Conservation (phyloP, 2,888 invertebrate genomes). For the Torymus texanus region DNA sequence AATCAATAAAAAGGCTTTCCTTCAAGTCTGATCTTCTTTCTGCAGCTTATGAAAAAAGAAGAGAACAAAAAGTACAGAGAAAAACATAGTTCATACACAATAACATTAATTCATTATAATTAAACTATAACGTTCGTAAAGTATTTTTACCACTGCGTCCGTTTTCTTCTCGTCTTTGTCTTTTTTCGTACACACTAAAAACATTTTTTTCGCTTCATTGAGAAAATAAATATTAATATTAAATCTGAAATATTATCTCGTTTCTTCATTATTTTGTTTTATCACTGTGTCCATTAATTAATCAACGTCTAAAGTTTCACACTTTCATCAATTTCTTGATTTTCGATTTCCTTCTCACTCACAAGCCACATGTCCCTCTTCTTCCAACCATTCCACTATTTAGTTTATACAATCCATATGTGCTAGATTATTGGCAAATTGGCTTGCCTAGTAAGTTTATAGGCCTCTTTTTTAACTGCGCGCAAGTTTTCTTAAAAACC, state of each 20-base stretch:
- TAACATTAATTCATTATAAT: slow-evolving; percentile 70
- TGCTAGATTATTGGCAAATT: slow-evolving; percentile 70
- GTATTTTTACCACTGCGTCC: slow-evolving; percentile 65
- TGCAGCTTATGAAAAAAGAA: slow-evolving; percentile 64
- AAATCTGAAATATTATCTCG: slow-evolving; percentile 72
- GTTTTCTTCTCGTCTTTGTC: slow-evolving; percentile 49
- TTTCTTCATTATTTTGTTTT: slow-evolving; percentile 61
- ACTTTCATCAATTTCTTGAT: slow-evolving; percentile 44
- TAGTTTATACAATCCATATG: slow-evolving; percentile 61
- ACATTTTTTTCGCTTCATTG: slow-evolving; percentile 70
- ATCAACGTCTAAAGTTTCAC: slow-evolving; percentile 40
- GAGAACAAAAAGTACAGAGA: slow-evolving; percentile 55
- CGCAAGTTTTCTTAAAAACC: slow-evolving; percentile 30
- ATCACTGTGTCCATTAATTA: slow-evolving; percentile 51
- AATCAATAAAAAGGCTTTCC: slow-evolving; percentile 67
- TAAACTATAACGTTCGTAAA: slow-evolving; percentile 73
- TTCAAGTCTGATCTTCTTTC: slow-evolving; percentile 62
- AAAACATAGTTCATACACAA: slow-evolving; percentile 64
- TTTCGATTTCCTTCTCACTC: slow-evolving; percentile 54
- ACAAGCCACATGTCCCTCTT: slow-evolving; percentile 60
- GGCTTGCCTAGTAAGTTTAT: slow-evolving; percentile 73
- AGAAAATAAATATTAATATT: slow-evolving; percentile 75
- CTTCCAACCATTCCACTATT: slow-evolving; percentile 48
- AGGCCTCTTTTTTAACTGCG: slow-evolving; percentile 67
- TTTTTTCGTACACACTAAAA: slow-evolving; percentile 72